These are phyloP conservation scores for Nothocercus julius DNA, from an alignment of 2,113 vertebrate species.

Conservation along the genomic window DNA sequence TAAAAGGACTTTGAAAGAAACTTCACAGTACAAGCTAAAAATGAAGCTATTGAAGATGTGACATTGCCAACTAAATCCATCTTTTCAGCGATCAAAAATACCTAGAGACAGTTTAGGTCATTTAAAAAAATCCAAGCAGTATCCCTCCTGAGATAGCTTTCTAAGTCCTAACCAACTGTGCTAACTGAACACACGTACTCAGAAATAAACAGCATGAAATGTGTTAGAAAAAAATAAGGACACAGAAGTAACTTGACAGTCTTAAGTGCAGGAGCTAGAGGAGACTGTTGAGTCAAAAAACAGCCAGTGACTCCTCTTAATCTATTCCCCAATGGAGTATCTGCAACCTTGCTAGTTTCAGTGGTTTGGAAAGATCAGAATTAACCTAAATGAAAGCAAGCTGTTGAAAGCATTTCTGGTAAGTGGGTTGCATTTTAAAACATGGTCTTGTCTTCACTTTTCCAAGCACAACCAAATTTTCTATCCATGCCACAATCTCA, in stretches of 20 bases:
- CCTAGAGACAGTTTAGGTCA: not conserved
- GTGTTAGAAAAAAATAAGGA: not conserved
- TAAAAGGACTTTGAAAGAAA: not conserved
- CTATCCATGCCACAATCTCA: not conserved
- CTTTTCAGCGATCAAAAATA: not conserved
- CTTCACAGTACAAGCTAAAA: not conserved
- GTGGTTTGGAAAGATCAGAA: not conserved
- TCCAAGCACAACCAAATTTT: not conserved
- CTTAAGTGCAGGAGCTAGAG: not conserved
- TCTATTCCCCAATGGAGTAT: not conserved
- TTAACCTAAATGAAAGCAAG: not conserved
- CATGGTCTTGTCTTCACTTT: not conserved
- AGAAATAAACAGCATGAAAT: not conserved
- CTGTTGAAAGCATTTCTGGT: fast-evolving
- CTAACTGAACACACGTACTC: not conserved
- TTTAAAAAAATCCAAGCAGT: not conserved
- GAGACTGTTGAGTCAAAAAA: fast-evolving
- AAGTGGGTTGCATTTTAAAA: not conserved
- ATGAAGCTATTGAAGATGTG: not conserved
- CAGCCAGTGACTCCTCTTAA: not conserved
- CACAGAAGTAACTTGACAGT: not conserved
- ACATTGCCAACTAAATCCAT: not conserved
- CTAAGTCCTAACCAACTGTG: not conserved
- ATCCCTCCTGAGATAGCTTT: not conserved
- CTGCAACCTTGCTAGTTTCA: not conserved